Conservation (phyloP, 2,888 invertebrate species). For the Eurois occulta region DNA sequence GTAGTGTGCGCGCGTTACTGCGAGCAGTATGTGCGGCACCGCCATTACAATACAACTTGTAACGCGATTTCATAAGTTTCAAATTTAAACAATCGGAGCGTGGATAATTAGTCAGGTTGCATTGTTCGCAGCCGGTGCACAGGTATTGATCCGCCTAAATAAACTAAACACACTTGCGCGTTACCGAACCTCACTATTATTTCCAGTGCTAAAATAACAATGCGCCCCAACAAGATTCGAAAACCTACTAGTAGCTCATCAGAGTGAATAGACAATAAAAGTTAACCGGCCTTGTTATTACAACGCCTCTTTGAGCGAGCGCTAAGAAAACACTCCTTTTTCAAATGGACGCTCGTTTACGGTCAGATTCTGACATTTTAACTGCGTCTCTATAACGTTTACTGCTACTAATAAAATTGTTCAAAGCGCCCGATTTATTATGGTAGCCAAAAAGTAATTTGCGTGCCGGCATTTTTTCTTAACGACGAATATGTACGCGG, state of each 20-base stretch:
- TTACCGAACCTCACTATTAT: slow-evolving; percentile 68
- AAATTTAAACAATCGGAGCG: slow-evolving; percentile 88
- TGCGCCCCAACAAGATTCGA: slow-evolving; percentile 67
- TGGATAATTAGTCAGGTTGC: slow-evolving; percentile 85
- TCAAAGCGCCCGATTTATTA: slow-evolving; percentile 86
- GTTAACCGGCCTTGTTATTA: slow-evolving; percentile 84
- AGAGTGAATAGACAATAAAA: slow-evolving; percentile 87
- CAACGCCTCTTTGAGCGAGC: slow-evolving; percentile 76
- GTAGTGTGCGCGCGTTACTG: slow-evolving; percentile 72
- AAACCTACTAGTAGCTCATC: slow-evolving; percentile 81
- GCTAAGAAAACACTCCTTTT: slow-evolving; percentile 88
- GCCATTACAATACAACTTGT: slow-evolving; percentile 80
- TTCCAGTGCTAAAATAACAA: slow-evolving; percentile 85
- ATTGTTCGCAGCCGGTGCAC: slow-evolving; percentile 87
- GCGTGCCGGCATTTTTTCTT: slow-evolving; percentile 70
- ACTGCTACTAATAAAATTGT: slow-evolving; percentile 85
- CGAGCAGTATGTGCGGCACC: slow-evolving; percentile 70
- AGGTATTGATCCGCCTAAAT: slow-evolving; percentile 87
- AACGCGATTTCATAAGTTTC: slow-evolving; percentile 87
- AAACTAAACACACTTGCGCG: slow-evolving; percentile 77
- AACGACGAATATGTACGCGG: slow-evolving; percentile 66
- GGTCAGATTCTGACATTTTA: slow-evolving; percentile 88
- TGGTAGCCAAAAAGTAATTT: slow-evolving; percentile 80
- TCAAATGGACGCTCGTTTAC: slow-evolving; percentile 86
- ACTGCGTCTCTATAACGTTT: slow-evolving; percentile 87